Evolutionary conservation across 2,113 vertebrate species (phyloP).

Genomic region (Ptilonorhynchus violaceus): DNA sequence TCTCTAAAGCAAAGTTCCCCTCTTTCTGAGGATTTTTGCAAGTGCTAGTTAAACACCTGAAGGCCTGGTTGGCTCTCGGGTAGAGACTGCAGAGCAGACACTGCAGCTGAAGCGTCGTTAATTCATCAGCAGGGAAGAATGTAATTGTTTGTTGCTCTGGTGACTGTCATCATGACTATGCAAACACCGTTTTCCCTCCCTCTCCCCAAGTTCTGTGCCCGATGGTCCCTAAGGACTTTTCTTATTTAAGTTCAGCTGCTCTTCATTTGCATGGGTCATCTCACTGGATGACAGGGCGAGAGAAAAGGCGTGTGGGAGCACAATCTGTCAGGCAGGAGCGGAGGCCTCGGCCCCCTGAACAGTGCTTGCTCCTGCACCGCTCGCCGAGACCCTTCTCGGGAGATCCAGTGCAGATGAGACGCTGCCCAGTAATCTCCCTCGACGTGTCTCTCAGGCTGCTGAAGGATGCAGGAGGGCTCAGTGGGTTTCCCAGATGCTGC

Average conservation of each 20-base stretch:
- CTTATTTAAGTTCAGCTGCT: conserved; percentile 30
- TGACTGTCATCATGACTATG: conserved; percentile 13
- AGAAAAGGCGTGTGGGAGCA: neutral
- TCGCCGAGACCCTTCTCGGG: neutral
- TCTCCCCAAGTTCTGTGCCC: conserved; percentile 1
- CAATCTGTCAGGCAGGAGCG: neutral
- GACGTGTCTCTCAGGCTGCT: neutral
- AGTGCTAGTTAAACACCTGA: neutral
- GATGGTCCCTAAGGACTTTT: conserved; percentile 6
- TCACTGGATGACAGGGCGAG: conserved; percentile 1
- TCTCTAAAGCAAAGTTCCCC: neutral
- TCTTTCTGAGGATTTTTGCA: neutral
- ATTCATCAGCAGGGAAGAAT: neutral
- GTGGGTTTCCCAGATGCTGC: neutral
- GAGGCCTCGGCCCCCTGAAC: neutral
- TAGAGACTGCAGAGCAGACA: neutral
- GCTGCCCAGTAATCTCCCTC: neutral
- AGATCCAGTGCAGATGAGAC: neutral
- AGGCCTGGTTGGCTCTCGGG: neutral
- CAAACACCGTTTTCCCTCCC: neutral
- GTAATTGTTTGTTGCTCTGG: conserved; percentile 47
- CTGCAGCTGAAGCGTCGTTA: neutral
- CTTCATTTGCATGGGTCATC: conserved; percentile 45
- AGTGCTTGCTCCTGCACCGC: neutral
- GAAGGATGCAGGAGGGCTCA: neutral